Evolutionary conservation across 2,888 invertebrate genomes (phyloP).

Genomic region (Tolmerus cingulatus): DNA sequence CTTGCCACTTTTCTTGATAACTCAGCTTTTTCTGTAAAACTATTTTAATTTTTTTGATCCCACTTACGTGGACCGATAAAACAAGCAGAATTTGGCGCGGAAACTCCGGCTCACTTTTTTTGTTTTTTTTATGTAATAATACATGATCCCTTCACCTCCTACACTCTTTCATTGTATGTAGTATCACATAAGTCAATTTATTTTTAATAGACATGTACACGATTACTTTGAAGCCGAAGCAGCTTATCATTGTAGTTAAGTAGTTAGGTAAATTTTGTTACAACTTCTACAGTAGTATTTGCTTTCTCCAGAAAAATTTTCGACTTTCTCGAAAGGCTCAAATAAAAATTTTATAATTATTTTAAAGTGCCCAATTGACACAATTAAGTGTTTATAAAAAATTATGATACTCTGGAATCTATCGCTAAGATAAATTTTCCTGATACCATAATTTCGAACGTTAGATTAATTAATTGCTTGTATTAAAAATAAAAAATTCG

Average conservation of each 20-base stretch:
- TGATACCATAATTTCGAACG: neutral
- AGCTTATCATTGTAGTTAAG: neutral
- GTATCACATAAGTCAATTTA: neutral
- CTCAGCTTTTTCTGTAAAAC: neutral
- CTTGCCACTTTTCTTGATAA: no score
- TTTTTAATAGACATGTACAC: neutral
- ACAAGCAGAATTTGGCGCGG: neutral
- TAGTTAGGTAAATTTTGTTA: neutral
- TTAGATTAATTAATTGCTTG: no score
- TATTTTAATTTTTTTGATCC: neutral
- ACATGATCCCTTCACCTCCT: neutral
- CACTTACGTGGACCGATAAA: neutral
- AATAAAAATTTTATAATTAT: no score
- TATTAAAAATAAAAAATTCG: no score
- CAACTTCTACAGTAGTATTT: neutral
- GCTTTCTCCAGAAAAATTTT: neutral
- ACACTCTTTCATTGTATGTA: neutral
- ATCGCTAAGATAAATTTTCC: neutral
- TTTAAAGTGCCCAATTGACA: neutral
- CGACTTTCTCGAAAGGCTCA: no score
- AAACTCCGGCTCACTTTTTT: neutral
- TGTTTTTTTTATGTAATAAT: neutral
- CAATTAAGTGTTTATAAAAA: neutral
- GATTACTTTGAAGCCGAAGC: neutral
- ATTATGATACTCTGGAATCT: neutral